Evolutionary conservation across 2,797 vertebrate species (phyloP).

Genomic region (Cygnus olor): DNA sequence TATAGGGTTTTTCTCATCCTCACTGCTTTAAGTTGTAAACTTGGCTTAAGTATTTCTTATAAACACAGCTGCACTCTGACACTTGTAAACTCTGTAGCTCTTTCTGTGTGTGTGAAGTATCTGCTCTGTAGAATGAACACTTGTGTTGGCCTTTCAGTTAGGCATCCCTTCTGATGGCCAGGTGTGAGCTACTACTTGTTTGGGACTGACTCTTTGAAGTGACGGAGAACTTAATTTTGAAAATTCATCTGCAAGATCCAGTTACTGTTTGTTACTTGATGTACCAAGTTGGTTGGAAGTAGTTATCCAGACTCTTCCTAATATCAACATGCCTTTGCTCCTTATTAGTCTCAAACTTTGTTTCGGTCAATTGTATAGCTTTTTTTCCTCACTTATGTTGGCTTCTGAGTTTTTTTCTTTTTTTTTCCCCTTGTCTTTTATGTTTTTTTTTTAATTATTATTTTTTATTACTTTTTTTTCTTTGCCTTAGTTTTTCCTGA

Average conservation of each 20-base stretch:
- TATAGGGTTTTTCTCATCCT: background rate
- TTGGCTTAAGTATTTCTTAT: background rate
- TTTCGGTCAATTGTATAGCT: background rate
- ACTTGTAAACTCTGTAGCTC: background rate
- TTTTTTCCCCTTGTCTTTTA: background rate
- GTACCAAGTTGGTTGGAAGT: background rate
- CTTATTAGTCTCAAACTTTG: background rate
- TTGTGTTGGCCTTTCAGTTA: background rate
- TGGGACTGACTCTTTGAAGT: background rate
- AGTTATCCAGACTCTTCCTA: background rate
- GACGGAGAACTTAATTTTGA: background rate
- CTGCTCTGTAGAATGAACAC: background rate
- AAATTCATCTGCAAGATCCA: background rate
- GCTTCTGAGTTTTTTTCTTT: background rate
- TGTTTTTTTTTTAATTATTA: background rate
- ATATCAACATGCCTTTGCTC: no score
- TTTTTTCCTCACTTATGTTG: background rate
- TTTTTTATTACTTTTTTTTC: background rate
- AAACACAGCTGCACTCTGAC: background rate
- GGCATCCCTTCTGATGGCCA: background rate
- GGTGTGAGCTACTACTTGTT: background rate
- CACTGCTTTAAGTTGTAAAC: background rate
- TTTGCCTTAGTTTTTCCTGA: background rate
- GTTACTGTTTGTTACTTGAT: background rate
- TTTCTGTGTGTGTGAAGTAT: background rate